phyloP scores from a whole-genome alignment of 2,797 vertebrate genomes.

The Tamandua tetradactyla region DNA sequence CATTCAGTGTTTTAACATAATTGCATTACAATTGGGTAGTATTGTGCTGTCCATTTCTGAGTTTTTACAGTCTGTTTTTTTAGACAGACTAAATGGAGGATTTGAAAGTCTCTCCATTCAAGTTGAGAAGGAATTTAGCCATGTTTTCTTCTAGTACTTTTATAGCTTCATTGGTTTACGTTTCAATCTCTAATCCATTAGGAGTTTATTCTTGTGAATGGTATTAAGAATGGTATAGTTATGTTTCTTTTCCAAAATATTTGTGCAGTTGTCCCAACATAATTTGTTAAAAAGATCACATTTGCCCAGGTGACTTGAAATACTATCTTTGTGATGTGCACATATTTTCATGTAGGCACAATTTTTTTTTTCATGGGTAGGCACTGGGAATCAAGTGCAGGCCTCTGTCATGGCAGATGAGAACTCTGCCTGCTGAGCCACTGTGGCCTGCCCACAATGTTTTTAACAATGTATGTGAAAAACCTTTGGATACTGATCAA shows the following conservation, averaged over 20 bases:
- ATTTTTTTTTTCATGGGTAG: no score
- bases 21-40: no score
- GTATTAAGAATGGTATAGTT: not conserved
- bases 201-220: not conserved
- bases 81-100: no score
- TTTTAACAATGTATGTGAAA: conserved; percentile 13
- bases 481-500: not conserved
- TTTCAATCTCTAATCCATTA: not conserved
- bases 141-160: not conserved
- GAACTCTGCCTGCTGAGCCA: no score
- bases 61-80: not conserved
- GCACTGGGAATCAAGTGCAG: no score
- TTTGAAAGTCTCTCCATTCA: not conserved
- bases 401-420: no score
- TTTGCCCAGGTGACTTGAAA: not conserved
- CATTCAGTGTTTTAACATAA: no score
- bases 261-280: not conserved
- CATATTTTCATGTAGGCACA: not conserved
- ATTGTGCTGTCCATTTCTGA: no score
- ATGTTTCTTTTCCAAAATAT: not conserved
- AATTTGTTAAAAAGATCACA: not conserved
- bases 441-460: no score
- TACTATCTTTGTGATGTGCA: not conserved
- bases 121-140: not conserved
- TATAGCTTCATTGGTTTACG: not conserved